These are phyloP conservation scores for Mesoligia furuncula DNA, from an alignment of 2,888 invertebrate genomes.

Conservation along the genomic window DNA sequence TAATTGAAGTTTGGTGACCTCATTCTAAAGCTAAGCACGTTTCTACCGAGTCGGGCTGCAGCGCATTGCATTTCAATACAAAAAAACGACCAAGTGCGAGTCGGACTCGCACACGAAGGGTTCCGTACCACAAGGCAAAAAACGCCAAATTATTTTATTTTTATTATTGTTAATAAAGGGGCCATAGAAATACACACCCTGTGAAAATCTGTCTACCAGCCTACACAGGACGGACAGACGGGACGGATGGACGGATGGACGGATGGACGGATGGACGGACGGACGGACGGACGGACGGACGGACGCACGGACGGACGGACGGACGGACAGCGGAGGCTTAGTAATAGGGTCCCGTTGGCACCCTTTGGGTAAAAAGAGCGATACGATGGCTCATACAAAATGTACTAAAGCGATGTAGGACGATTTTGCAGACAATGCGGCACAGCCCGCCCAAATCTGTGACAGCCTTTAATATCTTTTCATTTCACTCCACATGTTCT, in stretches of 20 bases:
- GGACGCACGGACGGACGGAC: too few species aligned
- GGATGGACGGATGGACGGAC: too few species aligned
- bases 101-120: neutral
- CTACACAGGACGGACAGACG: neutral
- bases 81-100: neutral
- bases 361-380: neutral
- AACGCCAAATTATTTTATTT: too few species aligned
- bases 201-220: too few species aligned
- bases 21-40: neutral
- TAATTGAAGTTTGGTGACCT: neutral
- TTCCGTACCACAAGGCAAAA: too few species aligned
- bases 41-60: neutral
- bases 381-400: neutral
- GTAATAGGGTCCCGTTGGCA: neutral
- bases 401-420: neutral
- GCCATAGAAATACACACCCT: too few species aligned
- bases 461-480: neutral
- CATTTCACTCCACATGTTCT: constrained; percentile 38
- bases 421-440: neutral
- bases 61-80: neutral
- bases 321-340: neutral
- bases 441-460: neutral
- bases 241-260: too few species aligned
- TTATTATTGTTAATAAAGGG: neutral
- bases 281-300: too few species aligned